Conservation (phyloP, 2,888 invertebrate genomes). For the Papilio protenor region DNA sequence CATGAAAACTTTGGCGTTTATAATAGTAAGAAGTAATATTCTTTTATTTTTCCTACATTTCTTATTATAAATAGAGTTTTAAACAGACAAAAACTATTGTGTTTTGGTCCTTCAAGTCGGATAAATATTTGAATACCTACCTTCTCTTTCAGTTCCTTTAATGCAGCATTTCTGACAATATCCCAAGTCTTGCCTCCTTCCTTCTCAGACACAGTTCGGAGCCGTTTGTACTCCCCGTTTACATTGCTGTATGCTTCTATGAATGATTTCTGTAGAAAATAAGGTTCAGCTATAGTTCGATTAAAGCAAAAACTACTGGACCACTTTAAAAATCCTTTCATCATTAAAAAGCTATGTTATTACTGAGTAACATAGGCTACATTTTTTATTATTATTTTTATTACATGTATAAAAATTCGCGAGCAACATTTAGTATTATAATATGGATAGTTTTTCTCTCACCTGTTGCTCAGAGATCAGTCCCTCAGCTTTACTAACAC, state of each 20-base stretch:
- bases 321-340: too few species aligned
- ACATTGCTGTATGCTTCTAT: conserved; percentile 86
- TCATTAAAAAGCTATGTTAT: too few species aligned
- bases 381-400: too few species aligned
- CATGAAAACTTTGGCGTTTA: too few species aligned
- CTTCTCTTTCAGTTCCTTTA: conserved; percentile 83
- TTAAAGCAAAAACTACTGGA: too few species aligned
- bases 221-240: conserved; percentile 89
- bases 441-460: not conserved
- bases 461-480: conserved; percentile 74
- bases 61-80: too few species aligned
- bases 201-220: conserved; percentile 85
- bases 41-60: too few species aligned
- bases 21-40: too few species aligned
- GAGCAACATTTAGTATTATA: too few species aligned
- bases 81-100: not conserved
- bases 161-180: conserved; percentile 87
- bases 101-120: conserved; percentile 9
- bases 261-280: conserved; percentile 77
- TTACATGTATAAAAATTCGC: too few species aligned
- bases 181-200: conserved; percentile 88
- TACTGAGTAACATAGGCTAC: too few species aligned
- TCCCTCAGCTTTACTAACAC: conserved; percentile 80
- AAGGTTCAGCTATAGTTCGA: not conserved
- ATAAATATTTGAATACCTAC: conserved; percentile 50